Percentiles rank a stretch among this genome's conserved stretches.
Evolutionary conservation across 2,888 invertebrate species (phyloP).

Genomic region (Brachyptera risi): DNA sequence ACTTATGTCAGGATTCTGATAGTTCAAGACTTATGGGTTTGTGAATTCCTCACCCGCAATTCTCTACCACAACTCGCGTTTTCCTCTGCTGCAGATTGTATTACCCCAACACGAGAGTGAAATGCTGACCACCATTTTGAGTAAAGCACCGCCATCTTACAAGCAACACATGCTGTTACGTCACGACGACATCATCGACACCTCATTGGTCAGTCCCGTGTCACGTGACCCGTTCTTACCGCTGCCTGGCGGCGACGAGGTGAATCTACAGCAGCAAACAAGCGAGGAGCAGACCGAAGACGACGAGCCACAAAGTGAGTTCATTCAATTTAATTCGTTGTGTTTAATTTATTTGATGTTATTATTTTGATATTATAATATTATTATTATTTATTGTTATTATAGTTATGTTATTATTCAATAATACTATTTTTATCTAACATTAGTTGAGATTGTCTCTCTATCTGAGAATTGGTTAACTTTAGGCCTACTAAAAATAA

Average conservation of each 20-base stretch:
- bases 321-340: not conserved
- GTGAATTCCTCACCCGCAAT: too few species aligned
- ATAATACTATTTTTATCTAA: too few species aligned
- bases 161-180: not conserved
- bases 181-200: not conserved
- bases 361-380: too few species aligned
- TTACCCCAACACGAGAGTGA: slow-evolving; percentile 29
- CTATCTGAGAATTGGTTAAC: too few species aligned
- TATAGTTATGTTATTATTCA: too few species aligned
- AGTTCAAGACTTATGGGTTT: too few species aligned
- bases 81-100: slow-evolving; percentile 25
- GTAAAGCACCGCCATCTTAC: slow-evolving; percentile 16
- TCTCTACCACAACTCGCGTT: too few species aligned
- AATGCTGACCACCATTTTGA: slow-evolving; percentile 24
- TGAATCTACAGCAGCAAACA: slow-evolving; percentile 15
- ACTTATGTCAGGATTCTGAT: too few species aligned
- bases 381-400: too few species aligned
- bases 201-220: not conserved
- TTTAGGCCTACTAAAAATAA: too few species aligned
- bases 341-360: too few species aligned
- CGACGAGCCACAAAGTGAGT: slow-evolving; percentile 22
- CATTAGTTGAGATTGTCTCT: too few species aligned
- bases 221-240: slow-evolving; percentile 21
- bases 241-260: not conserved
- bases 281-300: slow-evolving; percentile 21